Percentiles rank a stretch among this genome's conserved stretches.
These are phyloP conservation scores for Porphyrio hochstetteri DNA, from an alignment of 2,113 vertebrate species.

Conservation along the genomic window DNA sequence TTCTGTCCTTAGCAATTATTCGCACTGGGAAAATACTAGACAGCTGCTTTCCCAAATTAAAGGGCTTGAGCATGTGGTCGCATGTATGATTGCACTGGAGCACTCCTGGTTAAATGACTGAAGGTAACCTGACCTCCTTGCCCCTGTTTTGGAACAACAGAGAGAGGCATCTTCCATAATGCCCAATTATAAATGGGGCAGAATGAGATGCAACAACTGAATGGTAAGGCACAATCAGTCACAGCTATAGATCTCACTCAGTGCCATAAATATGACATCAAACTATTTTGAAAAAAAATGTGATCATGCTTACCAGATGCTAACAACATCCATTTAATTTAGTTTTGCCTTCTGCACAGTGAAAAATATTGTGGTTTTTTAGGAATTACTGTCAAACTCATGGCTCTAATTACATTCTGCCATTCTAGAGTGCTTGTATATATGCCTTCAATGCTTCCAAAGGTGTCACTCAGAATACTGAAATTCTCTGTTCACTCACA, in stretches of 20 bases:
- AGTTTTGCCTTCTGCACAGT: constrained; percentile 12
- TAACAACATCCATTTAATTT: constrained; percentile 6
- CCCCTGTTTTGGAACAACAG: not conserved
- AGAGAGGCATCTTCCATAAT: not conserved
- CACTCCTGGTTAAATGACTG: not conserved
- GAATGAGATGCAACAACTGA: not conserved
- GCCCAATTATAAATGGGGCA: not conserved
- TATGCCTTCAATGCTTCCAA: not conserved
- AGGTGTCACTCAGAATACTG: not conserved
- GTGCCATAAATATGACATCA: not conserved
- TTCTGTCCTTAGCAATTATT: not conserved
- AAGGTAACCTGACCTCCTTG: not conserved
- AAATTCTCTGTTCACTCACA: not conserved
- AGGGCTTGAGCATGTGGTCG: not conserved
- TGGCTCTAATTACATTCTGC: constrained; percentile 21
- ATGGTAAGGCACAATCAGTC: not conserved
- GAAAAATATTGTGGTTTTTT: constrained; percentile 46
- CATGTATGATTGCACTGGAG: not conserved
- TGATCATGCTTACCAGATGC: not conserved
- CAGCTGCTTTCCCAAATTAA: not conserved
- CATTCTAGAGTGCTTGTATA: constrained; percentile 5
- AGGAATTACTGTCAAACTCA: constrained; percentile 48
- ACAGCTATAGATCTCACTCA: not conserved
- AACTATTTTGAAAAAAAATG: not conserved
- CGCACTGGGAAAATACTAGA: not conserved